phyloP scores from a whole-genome alignment of 1,140 invertebrate species.

The Zaprionus ghesquierei region DNA sequence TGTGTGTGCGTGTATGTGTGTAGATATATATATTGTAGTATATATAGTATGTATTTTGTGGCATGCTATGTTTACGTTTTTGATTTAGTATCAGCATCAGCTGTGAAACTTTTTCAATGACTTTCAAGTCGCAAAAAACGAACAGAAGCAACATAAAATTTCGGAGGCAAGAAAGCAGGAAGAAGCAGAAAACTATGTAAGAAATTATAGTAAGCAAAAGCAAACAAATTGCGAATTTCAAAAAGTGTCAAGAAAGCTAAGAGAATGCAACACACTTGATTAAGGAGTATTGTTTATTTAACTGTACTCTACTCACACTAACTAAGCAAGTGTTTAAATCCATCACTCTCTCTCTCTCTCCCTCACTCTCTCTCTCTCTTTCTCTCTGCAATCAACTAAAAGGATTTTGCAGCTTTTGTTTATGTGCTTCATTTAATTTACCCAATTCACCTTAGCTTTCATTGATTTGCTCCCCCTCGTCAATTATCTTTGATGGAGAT shows the following conservation, averaged over 20 bases:
- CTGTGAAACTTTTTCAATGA: slow-evolving; percentile 4
- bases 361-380: too few relatives aligned
- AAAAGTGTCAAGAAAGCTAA: too few relatives aligned
- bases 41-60: background rate
- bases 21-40: too few relatives aligned
- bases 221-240: background rate
- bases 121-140: slow-evolving; percentile 1
- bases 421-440: background rate
- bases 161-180: background rate
- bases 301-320: too few relatives aligned
- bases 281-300: background rate
- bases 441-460: background rate
- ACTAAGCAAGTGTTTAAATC: too few relatives aligned
- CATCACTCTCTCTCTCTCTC: too few relatives aligned
- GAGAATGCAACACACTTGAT: too few relatives aligned
- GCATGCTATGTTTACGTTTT: background rate
- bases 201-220: background rate
- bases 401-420: background rate
- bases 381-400: background rate
- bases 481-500: slow-evolving; percentile 8
- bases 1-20: too few relatives aligned
- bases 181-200: background rate
- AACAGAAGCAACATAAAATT: background rate
- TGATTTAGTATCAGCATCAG: slow-evolving; percentile 6
- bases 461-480: background rate